Conservation (phyloP, 64 coral and sea anemone species). For the Dendrophyllia cribrosa region DNA sequence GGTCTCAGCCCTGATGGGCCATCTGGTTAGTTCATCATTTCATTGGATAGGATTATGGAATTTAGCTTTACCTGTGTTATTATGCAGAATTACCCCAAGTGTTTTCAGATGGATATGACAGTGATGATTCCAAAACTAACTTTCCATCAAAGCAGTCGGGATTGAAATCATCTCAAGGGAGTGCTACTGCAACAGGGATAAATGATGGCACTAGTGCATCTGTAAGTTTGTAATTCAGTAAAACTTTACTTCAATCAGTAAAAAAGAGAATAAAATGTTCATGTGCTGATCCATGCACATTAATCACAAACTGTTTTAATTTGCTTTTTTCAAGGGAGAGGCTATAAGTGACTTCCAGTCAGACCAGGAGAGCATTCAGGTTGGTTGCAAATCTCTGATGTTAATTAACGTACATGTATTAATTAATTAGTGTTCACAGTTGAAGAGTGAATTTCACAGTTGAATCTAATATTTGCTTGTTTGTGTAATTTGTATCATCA, state of each 20-base stretch:
- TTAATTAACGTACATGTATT: too few species aligned
- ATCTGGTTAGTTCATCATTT: too few species aligned
- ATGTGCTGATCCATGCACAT: neutral
- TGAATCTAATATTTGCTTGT: too few species aligned
- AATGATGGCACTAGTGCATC: neutral
- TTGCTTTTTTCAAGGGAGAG: constrained; percentile 12
- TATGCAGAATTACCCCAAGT: neutral
- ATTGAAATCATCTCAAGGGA: neutral
- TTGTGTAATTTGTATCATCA: too few species aligned
- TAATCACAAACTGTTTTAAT: neutral
- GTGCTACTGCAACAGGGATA: neutral
- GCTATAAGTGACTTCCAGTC: constrained; percentile 20
- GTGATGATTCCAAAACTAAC: neutral
- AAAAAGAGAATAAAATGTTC: too few species aligned
- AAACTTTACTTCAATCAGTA: neutral
- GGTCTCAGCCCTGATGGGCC: too few species aligned
- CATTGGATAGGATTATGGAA: too few species aligned
- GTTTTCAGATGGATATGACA: constrained; percentile 1
- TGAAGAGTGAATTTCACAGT: too few species aligned
- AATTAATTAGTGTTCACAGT: too few species aligned
- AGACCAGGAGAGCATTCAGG: constrained; percentile 28
- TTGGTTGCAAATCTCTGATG: neutral
- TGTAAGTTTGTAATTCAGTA: neutral
- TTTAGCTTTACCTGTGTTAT: neutral
- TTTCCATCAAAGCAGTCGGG: neutral